Conservation (phyloP, 2,797 vertebrate genomes). For the Australoheros facetus region DNA sequence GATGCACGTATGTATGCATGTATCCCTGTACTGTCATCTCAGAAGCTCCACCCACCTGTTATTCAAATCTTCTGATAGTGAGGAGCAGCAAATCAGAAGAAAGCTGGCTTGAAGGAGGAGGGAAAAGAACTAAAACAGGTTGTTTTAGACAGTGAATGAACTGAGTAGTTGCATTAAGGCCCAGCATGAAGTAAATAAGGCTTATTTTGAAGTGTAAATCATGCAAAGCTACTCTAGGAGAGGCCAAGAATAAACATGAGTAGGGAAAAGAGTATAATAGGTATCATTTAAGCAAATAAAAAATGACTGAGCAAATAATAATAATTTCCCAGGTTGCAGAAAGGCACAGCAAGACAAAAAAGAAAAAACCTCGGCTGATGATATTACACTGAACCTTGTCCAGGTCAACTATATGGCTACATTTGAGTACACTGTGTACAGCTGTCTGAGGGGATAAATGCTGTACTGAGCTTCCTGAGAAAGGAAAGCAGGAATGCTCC, state of each 20-base stretch:
- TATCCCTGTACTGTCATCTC: neutral
- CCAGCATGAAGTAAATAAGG: neutral
- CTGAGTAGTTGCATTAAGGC: neutral
- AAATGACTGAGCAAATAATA: neutral
- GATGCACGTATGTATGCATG: neutral
- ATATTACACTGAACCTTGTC: constrained; percentile 19
- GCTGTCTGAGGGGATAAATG: constrained; percentile 51
- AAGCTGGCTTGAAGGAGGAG: neutral
- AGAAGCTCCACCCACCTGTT: neutral
- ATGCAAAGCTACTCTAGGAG: neutral
- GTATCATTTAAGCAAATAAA: neutral
- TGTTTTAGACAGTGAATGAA: neutral
- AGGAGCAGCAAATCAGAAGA: neutral
- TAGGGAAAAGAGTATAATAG: too few relatives aligned
- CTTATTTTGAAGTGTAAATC: neutral
- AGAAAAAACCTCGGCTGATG: constrained; percentile 8
- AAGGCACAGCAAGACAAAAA: neutral
- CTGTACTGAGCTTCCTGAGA: constrained; percentile 53
- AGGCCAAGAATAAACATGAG: neutral
- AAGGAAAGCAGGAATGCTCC: constrained; percentile 58
- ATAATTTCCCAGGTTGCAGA: neutral
- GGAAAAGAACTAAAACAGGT: neutral
- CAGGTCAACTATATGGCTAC: constrained; percentile 29
- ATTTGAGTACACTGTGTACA: constrained; percentile 51
- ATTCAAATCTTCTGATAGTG: neutral